Conservation (phyloP, 2,888 invertebrate genomes). For the Leptinotarsa rubiginosa region DNA sequence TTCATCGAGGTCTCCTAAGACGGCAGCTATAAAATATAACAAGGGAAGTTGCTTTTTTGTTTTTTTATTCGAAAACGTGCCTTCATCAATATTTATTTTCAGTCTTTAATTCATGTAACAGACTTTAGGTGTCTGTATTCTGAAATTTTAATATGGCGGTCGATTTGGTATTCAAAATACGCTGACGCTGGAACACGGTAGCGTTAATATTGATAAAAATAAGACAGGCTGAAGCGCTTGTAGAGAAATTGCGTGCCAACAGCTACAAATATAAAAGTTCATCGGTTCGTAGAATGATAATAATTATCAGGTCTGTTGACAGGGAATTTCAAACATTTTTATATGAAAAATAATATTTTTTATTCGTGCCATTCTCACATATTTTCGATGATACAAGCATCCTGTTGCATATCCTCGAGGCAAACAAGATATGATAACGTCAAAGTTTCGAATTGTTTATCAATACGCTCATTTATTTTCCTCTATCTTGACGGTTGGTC, state of each 20-base stretch:
- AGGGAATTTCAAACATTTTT: no score
- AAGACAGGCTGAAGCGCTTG: neutral
- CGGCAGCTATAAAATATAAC: slow-evolving; percentile 8
- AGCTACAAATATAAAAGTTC: neutral
- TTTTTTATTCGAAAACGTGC: slow-evolving; percentile 23
- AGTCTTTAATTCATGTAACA: slow-evolving; percentile 30
- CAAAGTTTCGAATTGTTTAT: neutral
- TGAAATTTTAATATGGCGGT: slow-evolving; percentile 23
- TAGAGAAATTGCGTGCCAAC: neutral
- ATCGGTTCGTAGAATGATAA: neutral
- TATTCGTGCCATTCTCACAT: no score
- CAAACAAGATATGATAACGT: slow-evolving; percentile 9
- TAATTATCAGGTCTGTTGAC: neutral
- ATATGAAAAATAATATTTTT: no score
- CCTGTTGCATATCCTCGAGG: neutral
- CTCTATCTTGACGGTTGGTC: slow-evolving; percentile 29
- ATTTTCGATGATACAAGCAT: neutral
- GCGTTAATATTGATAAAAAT: slow-evolving; percentile 23
- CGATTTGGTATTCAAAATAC: slow-evolving; percentile 27
- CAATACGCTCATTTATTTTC: slow-evolving; percentile 15
- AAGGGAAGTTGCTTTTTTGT: slow-evolving; percentile 5
- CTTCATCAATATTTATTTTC: slow-evolving; percentile 39
- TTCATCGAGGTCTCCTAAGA: neutral
- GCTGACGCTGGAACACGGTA: slow-evolving; percentile 1
- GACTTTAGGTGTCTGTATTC: slow-evolving; percentile 32